phyloP scores from a whole-genome alignment of 2,113 vertebrate genomes.

The Oriolus oriolus region DNA sequence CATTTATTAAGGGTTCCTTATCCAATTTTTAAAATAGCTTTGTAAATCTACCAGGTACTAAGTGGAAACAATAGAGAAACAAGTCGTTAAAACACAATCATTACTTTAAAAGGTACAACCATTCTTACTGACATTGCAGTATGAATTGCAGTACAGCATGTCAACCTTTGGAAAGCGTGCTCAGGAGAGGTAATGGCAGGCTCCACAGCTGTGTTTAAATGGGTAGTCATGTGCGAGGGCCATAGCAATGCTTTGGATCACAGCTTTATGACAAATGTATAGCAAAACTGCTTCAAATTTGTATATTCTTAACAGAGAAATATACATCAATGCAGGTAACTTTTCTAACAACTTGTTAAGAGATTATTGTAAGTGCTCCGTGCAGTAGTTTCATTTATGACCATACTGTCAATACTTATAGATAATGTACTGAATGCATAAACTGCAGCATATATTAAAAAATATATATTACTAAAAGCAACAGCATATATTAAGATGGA shows the following conservation, averaged over 20 bases:
- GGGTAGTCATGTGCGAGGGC: accelerated
- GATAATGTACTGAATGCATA: background rate
- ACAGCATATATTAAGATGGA: background rate
- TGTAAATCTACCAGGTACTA: background rate
- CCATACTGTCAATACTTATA: background rate
- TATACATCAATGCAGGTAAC: background rate
- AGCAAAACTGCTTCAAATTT: background rate
- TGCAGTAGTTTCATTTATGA: background rate
- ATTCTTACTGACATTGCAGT: background rate
- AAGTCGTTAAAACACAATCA: background rate
- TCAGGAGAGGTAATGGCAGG: background rate
- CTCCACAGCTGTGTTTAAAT: background rate
- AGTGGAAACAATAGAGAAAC: background rate
- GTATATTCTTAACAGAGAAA: background rate
- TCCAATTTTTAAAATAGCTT: background rate
- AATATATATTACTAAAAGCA: background rate
- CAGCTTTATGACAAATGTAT: background rate
- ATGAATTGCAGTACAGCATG: background rate
- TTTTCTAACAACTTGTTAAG: background rate
- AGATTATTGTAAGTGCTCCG: background rate
- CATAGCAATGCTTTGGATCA: background rate
- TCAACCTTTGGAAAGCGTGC: background rate
- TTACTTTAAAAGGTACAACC: background rate
- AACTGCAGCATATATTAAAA: no score
- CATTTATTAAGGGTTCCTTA: background rate